These are phyloP conservation scores for Synanthedon vespiformis DNA, from an alignment of 2,888 invertebrate species.

Conservation along the genomic window DNA sequence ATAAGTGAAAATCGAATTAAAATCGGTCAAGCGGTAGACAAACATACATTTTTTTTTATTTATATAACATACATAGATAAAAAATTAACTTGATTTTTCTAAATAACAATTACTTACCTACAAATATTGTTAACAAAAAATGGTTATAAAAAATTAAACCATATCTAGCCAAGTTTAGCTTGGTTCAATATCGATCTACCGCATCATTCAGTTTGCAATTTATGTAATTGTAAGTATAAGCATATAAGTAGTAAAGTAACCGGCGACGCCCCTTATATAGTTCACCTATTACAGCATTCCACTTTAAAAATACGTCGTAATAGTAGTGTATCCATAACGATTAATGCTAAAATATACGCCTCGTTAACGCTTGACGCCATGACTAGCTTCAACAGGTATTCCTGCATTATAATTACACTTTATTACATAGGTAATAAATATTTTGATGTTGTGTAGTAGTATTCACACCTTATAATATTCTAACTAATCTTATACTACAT, in stretches of 20 bases:
- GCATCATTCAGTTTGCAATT: slow-evolving; percentile 19
- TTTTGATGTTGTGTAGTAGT: not conserved
- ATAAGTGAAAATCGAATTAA: too few species aligned
- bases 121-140: too few species aligned
- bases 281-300: not conserved
- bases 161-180: slow-evolving; percentile 9
- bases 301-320: not conserved
- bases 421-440: not conserved
- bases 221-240: slow-evolving; percentile 4
- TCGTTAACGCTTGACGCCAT: not conserved
- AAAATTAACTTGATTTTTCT: too few species aligned
- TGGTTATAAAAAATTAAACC: too few species aligned
- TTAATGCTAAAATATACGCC: not conserved
- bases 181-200: slow-evolving; percentile 26
- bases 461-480: not conserved
- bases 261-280: slow-evolving; percentile 11
- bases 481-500: too few species aligned
- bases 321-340: not conserved
- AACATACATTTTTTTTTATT: too few species aligned
- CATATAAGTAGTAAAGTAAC: slow-evolving; percentile 3
- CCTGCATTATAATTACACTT: not conserved
- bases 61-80: too few species aligned
- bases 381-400: not conserved
- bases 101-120: too few species aligned
- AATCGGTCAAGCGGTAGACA: too few species aligned